Conservation (phyloP, 2,113 vertebrate genomes). For the Thermophis baileyi region DNA sequence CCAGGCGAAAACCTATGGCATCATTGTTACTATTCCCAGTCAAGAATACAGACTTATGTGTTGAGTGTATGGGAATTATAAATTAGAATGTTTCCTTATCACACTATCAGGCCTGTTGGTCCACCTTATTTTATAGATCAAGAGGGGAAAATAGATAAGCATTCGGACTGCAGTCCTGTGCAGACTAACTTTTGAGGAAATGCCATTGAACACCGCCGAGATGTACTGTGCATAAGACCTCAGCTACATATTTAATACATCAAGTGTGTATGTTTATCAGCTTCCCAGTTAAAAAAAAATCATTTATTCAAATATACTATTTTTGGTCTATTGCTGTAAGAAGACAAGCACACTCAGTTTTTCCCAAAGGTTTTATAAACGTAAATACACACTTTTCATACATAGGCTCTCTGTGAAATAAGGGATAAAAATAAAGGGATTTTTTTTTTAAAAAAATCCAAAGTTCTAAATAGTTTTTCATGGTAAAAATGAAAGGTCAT, state of each 20-base stretch:
- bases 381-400: neutral
- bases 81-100: neutral
- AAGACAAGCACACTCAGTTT: neutral
- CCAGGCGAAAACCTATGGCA: neutral
- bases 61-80: neutral
- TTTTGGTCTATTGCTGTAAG: neutral
- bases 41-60: neutral
- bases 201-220: neutral
- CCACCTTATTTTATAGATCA: neutral
- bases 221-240: neutral
- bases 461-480: neutral
- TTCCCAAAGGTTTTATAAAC: neutral
- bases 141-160: neutral
- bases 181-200: neutral
- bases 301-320: neutral
- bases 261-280: conserved; percentile 31
- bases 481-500: neutral
- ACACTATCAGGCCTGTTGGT: neutral
- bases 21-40: neutral
- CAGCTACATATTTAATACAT: neutral
- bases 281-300: neutral
- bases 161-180: neutral
- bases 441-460: neutral
- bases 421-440: neutral
- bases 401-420: neutral